Base-by-base conservation (phyloP, 2,888 invertebrate species). In the Ochropacha duplaris region DNA sequence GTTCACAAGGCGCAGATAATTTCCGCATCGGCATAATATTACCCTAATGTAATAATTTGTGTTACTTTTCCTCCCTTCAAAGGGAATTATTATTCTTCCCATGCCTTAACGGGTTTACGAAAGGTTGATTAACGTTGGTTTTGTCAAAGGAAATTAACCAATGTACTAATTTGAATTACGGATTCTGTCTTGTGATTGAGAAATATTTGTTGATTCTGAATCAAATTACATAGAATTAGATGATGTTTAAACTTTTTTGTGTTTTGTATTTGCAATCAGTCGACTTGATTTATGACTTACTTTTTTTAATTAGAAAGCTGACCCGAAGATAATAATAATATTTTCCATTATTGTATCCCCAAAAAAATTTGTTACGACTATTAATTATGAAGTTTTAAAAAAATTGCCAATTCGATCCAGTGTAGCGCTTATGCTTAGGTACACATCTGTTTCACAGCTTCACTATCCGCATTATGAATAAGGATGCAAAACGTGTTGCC, bases 91-190 rank as follows among this genome's bases (percentile, higher is more conserved):
- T 19, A 44, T 44, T 44, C 44, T 19, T 44, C n/a, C 44, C 31
- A 54, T 54, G 39, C 19, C 19, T 9, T 44, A 44, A 44, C 44
- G 6, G 44, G 44, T 44, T 44, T n/a, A 19, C 16, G 44, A 54
- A 60, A 68, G 60, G 58, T 60, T 64, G 62, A 71, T 71, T 66
- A 71, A 49, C 60, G 39, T n/a, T 52, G 55, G 56, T 59, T 71
- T 68, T 50, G 49, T 61, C 64, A 62, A 65, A 66, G 64, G 57
- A 57, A 68, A 61, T 68, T 63, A 58, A 34, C 54, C 68, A 65
- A 63, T 60, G 57, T 44, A 44, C 9, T 44, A 44, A 44, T 44
- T 44, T 44, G 44, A 44, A 44, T 44, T 44, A 44, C 19, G 60
- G 72, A 63, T 65, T 56, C 52, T 52, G 58, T 16, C 67, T 52